Evolutionary conservation across 1,140 invertebrate species (phyloP).

Genomic region (Aphelenchoides avenae): DNA sequence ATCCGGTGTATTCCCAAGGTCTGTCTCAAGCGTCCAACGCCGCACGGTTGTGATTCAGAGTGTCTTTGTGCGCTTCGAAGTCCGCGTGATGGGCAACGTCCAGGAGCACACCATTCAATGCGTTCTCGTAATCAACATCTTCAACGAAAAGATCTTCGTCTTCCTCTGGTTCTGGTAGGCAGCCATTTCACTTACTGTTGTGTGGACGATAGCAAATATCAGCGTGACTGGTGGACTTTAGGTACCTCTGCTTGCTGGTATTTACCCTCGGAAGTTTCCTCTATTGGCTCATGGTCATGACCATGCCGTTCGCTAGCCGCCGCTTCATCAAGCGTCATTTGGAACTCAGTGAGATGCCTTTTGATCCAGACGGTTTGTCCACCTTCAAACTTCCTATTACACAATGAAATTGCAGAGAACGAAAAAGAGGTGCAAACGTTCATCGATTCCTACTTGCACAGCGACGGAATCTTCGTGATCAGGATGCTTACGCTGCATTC

Average conservation of each 20-base stretch:
- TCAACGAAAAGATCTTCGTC: slow-evolving; percentile 65
- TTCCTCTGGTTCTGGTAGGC: slow-evolving; percentile 61
- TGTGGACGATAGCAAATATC: too few species aligned
- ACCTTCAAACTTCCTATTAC: not conserved
- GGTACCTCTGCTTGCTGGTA: slow-evolving; percentile 62
- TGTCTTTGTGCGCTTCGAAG: slow-evolving; percentile 53
- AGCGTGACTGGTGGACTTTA: slow-evolving; percentile 13
- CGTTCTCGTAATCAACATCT: slow-evolving; percentile 64
- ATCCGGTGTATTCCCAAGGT: slow-evolving; percentile 61
- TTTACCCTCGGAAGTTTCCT: slow-evolving; percentile 59
- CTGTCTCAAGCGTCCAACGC: slow-evolving; percentile 10
- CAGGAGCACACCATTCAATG: slow-evolving; percentile 64
- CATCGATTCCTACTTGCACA: slow-evolving; percentile 61
- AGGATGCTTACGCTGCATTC: slow-evolving; percentile 61
- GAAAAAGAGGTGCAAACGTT: slow-evolving; percentile 54
- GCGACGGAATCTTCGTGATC: slow-evolving; percentile 64
- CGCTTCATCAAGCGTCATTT: slow-evolving; percentile 49
- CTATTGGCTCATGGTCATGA: slow-evolving; percentile 48
- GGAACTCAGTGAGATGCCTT: slow-evolving; percentile 52
- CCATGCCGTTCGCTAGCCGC: slow-evolving; percentile 41
- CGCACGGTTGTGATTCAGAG: slow-evolving; percentile 5
- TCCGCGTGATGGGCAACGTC: slow-evolving; percentile 57
- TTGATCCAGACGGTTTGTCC: slow-evolving; percentile 45
- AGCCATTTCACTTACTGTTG: slow-evolving; percentile 15
- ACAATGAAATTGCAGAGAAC: not conserved